Evolutionary conservation across 1,140 invertebrate genomes (phyloP).

Genomic region (Chironomus striatipennis): DNA sequence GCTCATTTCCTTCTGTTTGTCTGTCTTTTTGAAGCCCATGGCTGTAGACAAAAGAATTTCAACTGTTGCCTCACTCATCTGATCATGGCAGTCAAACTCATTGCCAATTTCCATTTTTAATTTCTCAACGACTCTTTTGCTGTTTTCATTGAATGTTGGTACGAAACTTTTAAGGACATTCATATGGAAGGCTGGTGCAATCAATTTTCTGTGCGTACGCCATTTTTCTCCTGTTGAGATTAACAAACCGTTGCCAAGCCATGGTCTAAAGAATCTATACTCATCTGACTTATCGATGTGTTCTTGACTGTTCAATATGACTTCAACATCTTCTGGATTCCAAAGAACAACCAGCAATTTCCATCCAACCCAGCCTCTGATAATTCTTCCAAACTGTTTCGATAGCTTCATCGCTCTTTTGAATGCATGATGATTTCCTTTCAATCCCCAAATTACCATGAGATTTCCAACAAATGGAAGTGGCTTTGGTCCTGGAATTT

Average conservation of each 20-base stretch:
- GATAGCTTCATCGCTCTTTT: slow-evolving; percentile 41
- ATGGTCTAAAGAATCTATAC: slow-evolving; percentile 79
- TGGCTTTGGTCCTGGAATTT: slow-evolving; percentile 41
- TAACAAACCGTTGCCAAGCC: slow-evolving; percentile 80
- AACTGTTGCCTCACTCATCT: slow-evolving; percentile 73
- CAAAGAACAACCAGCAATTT: slow-evolving; percentile 54
- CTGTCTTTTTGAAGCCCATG: slow-evolving; percentile 52
- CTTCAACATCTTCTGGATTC: slow-evolving; percentile 59
- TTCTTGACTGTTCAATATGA: slow-evolving; percentile 57
- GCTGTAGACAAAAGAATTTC: slow-evolving; percentile 71
- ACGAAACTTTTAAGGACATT: slow-evolving; percentile 85
- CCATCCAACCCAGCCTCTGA: slow-evolving; percentile 53
- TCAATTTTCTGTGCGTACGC: slow-evolving; percentile 73
- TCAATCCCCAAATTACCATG: slow-evolving; percentile 40
- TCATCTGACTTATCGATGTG: slow-evolving; percentile 74
- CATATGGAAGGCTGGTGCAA: slow-evolving; percentile 90
- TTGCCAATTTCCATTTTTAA: slow-evolving; percentile 54
- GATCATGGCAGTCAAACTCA: slow-evolving; percentile 73
- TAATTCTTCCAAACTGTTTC: slow-evolving; percentile 47
- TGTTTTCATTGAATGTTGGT: slow-evolving; percentile 77
- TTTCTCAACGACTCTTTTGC: slow-evolving; percentile 56
- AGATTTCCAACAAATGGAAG: slow-evolving; percentile 53
- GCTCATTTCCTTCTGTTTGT: slow-evolving; percentile 44
- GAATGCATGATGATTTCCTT: slow-evolving; percentile 38
- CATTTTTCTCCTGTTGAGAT: slow-evolving; percentile 78